Evolutionary conservation across 2,888 invertebrate genomes (phyloP).

Genomic region (Lapara coniferarum): DNA sequence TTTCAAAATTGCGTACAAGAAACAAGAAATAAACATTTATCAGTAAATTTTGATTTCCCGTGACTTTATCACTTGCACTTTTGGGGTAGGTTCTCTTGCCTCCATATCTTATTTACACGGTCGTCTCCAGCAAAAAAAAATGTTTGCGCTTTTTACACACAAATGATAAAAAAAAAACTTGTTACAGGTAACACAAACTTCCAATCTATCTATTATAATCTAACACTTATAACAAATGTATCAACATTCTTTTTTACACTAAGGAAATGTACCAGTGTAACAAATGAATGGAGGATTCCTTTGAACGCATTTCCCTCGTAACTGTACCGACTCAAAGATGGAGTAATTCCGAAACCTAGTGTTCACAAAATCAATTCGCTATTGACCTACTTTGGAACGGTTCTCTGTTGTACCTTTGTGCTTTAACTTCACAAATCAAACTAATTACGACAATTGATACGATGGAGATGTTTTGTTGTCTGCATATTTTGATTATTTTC

Average conservation of each 20-base stretch:
- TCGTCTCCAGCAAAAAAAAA: too few relatives aligned
- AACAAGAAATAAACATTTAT: too few relatives aligned
- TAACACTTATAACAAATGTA: not conserved
- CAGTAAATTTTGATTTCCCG: too few relatives aligned
- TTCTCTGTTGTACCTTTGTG: constrained; percentile 7
- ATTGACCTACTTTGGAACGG: constrained; percentile 11
- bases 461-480: not conserved
- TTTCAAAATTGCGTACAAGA: too few relatives aligned
- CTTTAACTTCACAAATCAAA: not conserved
- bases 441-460: not conserved
- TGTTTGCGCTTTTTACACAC: too few relatives aligned
- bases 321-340: not conserved
- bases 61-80: too few relatives aligned
- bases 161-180: too few relatives aligned
- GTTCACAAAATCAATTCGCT: constrained; percentile 13
- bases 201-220: too few relatives aligned
- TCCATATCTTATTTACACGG: too few relatives aligned
- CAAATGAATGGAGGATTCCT: not conserved
- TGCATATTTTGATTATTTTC: too few relatives aligned
- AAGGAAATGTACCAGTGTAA: not conserved
- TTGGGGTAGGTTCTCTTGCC: too few relatives aligned
- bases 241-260: not conserved
- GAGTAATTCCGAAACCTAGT: not conserved
- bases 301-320: not conserved
- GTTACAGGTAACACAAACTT: too few relatives aligned